Evolutionary conservation across 1,140 invertebrate genomes (phyloP), one percentile per base, ranked within the genome.

Genomic region (Lepidurus arcticus): DNA sequence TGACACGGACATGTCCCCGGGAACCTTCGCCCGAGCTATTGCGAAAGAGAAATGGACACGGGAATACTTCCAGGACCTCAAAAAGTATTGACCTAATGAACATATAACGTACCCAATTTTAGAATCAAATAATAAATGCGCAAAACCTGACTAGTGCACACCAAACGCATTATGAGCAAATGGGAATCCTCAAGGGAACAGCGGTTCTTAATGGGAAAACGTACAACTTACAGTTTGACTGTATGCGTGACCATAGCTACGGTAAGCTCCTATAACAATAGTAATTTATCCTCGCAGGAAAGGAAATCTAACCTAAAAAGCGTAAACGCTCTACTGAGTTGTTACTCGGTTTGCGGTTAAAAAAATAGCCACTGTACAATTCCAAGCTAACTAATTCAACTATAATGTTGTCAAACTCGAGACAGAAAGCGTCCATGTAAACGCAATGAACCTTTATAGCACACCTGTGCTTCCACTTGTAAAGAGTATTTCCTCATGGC

Each of bases 91-190:
- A 43, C 44, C 74, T 79, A 43, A 80, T 81, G 53, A 76, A 79
- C 9, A 74, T 53, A 42, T 78, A 79, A 42, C 6, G 78, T 76
- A 24, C 26, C 13, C 21, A 73, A 74, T 13, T 65, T 65, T n/a
- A 34, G 34, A 34, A 34, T 4, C 2, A 34, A 34, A 34, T 34
- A 34, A 34, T 4, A 2, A 34, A 4, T 34, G 34, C 34, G 34
- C 4, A 34, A 34, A 34, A 34, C 34, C n/a, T 76, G 82, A 87
- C 74, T 81, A 91, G 90, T 75, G 85, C 88, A 16, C 90, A 91
- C 84, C 91, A 92, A 84, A 90, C 89, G 3, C 91, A 92, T 83
- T 92, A 92, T 82, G 91, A 92, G 81, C 91, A 92, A 85, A 87
- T 89, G 86, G 90, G 90, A 10, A 84, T 82, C 76, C 80, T 90